Base-by-base conservation (phyloP, 1,140 invertebrate genomes). In the Antheraea pernyi region DNA sequence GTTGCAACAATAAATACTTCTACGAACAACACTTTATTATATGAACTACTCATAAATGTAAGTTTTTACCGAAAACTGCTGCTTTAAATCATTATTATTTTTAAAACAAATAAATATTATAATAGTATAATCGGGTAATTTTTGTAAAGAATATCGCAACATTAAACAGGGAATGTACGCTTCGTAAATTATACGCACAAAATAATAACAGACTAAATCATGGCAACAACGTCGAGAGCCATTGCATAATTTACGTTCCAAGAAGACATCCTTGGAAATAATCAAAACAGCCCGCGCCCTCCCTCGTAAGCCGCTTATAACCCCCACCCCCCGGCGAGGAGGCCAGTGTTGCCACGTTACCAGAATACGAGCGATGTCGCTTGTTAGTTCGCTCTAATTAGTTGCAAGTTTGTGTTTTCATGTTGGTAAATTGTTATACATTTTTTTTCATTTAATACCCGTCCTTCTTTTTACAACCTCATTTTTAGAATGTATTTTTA, bases 221-320 rank as follows among this genome's bases (percentile, higher is more conserved):
- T 16, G 48, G 59, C 36, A 59, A 67, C 53, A 67, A 67, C 65
- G 58, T 77, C 72, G 59, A 65, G 65, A 75, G 82, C 72, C 84
- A 70, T 79, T 89, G 86, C 86, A 91, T 91, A 91, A 89, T 91
- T 91, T 85, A 87, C 81, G 86, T 79, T 75, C 70, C 84, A 86
- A 85, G 85, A 88, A 84, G 85, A 91, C 86, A 89, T 87, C 85
- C 84, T 87, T 83, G 69, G 88, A 83, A 90, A 87, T 88, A 87
- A 90, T 90, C 83, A 88, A 88, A 90, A 85, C 86, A 85, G 76
- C 74, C 80, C 78, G 60, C 30, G 68, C 68, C 65, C 61, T 71
- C 80, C 60, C 86, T 85, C 78, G 46, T 91, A 91, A 91, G 88
- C 88, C 68, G 89, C 89, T 91, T 91, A 91, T 78, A 58, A 53